Base-by-base conservation (phyloP, 2,888 invertebrate species). In the Biston stratarius region DNA sequence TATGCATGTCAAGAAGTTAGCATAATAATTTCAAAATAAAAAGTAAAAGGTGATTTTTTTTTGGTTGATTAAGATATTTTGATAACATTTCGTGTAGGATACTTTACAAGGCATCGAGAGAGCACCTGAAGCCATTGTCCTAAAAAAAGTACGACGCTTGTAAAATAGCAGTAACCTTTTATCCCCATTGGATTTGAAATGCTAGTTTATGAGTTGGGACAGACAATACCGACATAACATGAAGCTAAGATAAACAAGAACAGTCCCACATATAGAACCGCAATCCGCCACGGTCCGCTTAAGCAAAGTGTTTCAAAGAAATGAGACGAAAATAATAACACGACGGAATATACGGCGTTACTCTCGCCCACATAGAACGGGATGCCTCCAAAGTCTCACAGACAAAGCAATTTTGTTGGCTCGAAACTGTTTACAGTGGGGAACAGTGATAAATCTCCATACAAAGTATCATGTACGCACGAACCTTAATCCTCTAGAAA, bases 331-430 rank as follows among this genome's bases (percentile, higher is more conserved):
- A 81, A 82, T 84, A 84, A 83, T 83, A 84, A 79, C 69, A 76
- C 66, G 74, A 68, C 73, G 70, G 73, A 79, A 77, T 77, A 73
- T 79, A 76, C 75, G 74, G 75, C 75, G 75, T 80, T 74, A 79
- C 74, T 79, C 72, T 79, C 78, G 75, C 77, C 79, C 81, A 81
- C 80, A 83, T 84, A 86, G 84, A 83, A 83, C 80, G 81, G 76
- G 79, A 79, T 74, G 81, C 82, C 83, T 80, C 79, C 78, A 82
- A 85, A 86, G 83, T 83, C 79, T 75, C 79, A 72, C 82, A 78
- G 83, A 89, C 88, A 86, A 89, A 88, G 86, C 86, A 85, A 88
- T 88, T 88, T 89, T 81, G 85, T 83, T 86, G 84, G 85, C 86
- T 83, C 80, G 75, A 81, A 82, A 77, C 82, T 78, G 79, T 55